Conservation (phyloP, 2,113 vertebrate species). For the Phocoena sinus region DNA sequence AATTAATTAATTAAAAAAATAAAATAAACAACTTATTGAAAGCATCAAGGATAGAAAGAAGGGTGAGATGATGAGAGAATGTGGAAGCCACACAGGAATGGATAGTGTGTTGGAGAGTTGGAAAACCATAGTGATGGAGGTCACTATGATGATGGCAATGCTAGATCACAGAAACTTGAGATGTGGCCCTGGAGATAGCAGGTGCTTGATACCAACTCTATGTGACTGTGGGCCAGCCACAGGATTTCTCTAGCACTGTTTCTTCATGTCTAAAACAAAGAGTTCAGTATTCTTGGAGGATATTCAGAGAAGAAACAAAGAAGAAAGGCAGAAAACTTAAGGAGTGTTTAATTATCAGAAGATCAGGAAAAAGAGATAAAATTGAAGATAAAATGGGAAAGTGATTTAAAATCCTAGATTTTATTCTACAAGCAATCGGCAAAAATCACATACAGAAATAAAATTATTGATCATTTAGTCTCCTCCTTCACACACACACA, state of each 20-base stretch:
- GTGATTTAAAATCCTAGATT: neutral
- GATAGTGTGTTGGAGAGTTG: neutral
- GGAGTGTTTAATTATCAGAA: neutral
- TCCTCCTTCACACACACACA: neutral
- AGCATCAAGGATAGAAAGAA: neutral
- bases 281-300: neutral
- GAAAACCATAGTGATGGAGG: accelerated
- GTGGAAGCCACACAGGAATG: neutral
- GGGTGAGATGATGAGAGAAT: neutral
- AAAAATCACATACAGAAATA: neutral
- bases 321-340: neutral
- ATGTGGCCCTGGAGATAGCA: accelerated
- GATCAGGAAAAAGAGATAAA: neutral
- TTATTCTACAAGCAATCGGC: neutral
- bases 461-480: neutral
- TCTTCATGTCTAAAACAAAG: neutral
- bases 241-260: neutral
- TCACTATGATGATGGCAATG: neutral
- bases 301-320: neutral
- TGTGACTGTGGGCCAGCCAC: neutral
- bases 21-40: neutral
- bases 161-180: neutral
- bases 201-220: too few species aligned
- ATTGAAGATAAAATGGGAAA: neutral
- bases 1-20: neutral